Base-by-base conservation (phyloP, 2,113 vertebrate genomes). In the Abramis brama region DNA sequence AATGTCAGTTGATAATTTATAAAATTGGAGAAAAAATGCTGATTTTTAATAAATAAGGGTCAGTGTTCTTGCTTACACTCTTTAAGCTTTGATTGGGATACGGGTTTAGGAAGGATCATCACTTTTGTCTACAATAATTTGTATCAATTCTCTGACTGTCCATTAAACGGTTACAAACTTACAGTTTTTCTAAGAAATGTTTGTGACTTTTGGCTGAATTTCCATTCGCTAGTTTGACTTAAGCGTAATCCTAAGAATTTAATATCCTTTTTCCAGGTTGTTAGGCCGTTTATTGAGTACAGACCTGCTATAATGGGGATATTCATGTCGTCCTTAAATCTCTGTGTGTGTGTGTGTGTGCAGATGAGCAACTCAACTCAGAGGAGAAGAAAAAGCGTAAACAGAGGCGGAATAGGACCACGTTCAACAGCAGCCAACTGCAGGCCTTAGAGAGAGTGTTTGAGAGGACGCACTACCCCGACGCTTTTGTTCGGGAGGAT, bases 341-440 rank as follows among this genome's bases (percentile, higher is more conserved):
- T n/a, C n/a, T n/a, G n/a, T 39, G 39, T 43, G 39, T 68, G 12
- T 82, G 47, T 86, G 47, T 62, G 71, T 79, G 62, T 50, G 27
- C 59, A 97, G 96, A 96, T 91, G 96, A 97, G 70, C 96, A 95
- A 85, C 87, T 96, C 91, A 97, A 95, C 91, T 95, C 96, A 5
- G 96, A 97, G 87, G 96, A 97, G 85, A 97, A 97, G 92, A 97
- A 97, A 90, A 97, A 97, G 79, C 93, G 96, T 88, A 97, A 97
- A 93, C 96, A 97, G 89, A 93, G 96, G 80, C 91, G 96, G 78
- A 97, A 97, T 93, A 92, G 96, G 84, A 97, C 96, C 70, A 97
- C 96, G 55, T 97, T 97, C 91, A 97, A 97, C 89, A 97, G 96
- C 94, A 96, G 96, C 87, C 96, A 97, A 89, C 95, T 97, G 84